Base-by-base conservation (phyloP, 1,140 invertebrate species). In the Teleogryllus occipitalis region DNA sequence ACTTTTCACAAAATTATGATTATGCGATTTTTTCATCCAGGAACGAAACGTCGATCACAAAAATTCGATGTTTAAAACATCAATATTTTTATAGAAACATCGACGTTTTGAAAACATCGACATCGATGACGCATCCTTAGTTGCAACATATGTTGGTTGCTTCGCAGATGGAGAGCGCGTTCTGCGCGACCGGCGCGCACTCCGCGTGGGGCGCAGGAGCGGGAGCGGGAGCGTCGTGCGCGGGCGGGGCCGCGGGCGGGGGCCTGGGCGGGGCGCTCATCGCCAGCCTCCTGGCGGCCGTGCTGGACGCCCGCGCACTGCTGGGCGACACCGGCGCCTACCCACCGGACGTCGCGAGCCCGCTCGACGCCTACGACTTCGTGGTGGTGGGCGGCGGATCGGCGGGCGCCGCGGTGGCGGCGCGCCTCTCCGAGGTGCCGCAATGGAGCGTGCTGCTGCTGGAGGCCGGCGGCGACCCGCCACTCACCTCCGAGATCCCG, bases 391-490 rank as follows among this genome's bases (percentile, higher is more conserved):
- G 89, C 7, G 88, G 85, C 15, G 89, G 89, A 48, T 88, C 88
- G 4, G 87, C 88, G 8, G 89, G 89, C 14, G 84, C 85, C 76
- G 88, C 90, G 12, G 74, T 90, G 49, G 89, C 89, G 0, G 87
- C 85, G 80, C 83, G 89, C n/a, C 83, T 90, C 46, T 85, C 84
- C 46, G 83, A 85, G 78, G 81, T 82, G 14, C 72, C 47, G 3
- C 49, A 84, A 46, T 83, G 83, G 80, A 84, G 82, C n/a, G 85
- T 89, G 21, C 82, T 88, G 21, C 79, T 88, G 27, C 18, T 89
- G 46, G 88, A 89, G 82, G 87, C 87, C 15, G 88, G 88, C 6
- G 84, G 83, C 7, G 83, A 86, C 73, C 86, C 87, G 8, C 82
- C 82, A 8, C 48, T 81, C 7, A 78, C 81, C 0, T 75, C 82